Evolutionary conservation across 2,113 vertebrate genomes (phyloP), one percentile per base, ranked within the genome.

Genomic region (Steatornis caripensis): DNA sequence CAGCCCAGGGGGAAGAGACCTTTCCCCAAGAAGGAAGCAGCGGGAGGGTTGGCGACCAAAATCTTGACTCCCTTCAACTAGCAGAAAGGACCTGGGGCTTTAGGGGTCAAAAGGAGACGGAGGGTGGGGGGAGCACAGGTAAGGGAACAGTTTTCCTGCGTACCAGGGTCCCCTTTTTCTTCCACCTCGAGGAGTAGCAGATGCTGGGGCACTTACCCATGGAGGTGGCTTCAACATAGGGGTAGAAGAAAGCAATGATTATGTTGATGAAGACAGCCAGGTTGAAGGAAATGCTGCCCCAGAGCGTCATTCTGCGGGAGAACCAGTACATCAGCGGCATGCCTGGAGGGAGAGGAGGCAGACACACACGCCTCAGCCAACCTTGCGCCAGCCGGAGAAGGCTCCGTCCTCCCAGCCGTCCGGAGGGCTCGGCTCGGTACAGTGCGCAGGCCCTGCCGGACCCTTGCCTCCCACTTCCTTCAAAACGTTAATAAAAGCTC

Each of bases 211-310:
- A 71, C 98, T 95, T 80, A 99, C 98, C 98, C 94, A 98, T 98
- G 88, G 98, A 99, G 29, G 99, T 98, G 4, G 98, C 98, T 96
- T 98, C 97, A 51, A 98, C 96, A 3, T 99, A 99, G 9, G 99
- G 99, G 97, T 99, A 99, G 98, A 99, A 99, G 96, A 99, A 99
- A 92, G 99, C 99, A 12, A 99, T 99, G 97, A 99, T 99, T 96
- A 99, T 99, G 97, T 99, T 99, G 98, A 99, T 98, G 94, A 99
- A 99, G 92, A 99, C 99, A 0, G 99, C 99, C 86, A 99, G 98
- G 95, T 99, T 99, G 97, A 99, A 99, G 95, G 99, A 99, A 95
- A 99, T 99, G 88, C 98, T 99, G 78, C 99, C 99, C 99, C 99
- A 99, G 82, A 99, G 97, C 3, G 98, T 98, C 99, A 99, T 99